A percentile compares a stretch with the other conserved stretches of the same genome.
These are phyloP conservation scores for Tragelaphus buxtoni DNA, from an alignment of 2,113 vertebrate species.

Conservation along the genomic window DNA sequence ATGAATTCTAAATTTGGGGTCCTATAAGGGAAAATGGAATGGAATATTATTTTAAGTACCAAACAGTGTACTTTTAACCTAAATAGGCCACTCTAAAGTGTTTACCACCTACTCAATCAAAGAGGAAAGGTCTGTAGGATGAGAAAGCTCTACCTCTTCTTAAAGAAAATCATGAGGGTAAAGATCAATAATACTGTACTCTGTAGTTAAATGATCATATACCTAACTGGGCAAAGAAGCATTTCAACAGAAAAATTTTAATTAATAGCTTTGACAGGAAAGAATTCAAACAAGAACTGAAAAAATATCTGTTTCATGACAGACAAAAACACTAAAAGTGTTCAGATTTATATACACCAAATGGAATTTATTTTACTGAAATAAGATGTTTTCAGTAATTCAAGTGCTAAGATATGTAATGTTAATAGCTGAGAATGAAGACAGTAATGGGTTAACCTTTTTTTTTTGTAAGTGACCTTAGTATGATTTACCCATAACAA, in stretches of 20 bases:
- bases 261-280: conserved; percentile 19
- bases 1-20: background rate
- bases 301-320: background rate
- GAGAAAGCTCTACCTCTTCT: background rate
- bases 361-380: conserved; percentile 29
- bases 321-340: background rate
- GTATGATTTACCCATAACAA: conserved; percentile 71
- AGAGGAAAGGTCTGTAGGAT: background rate
- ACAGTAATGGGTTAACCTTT: conserved; percentile 61
- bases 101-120: background rate
- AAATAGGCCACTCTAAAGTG: background rate
- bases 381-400: conserved; percentile 9
- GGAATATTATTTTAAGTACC: conserved; percentile 30
- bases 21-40: background rate
- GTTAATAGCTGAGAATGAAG: conserved; percentile 15
- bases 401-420: background rate
- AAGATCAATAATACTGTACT: background rate
- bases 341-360: background rate
- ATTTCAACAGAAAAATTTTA: conserved; percentile 18
- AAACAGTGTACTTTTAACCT: background rate
- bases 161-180: background rate
- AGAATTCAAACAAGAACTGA: background rate
- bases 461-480: conserved; percentile 64
- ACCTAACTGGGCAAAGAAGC: background rate
- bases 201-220: background rate